These are phyloP conservation scores for Esox lucius DNA, from an alignment of 2,797 vertebrate genomes.

Conservation along the genomic window DNA sequence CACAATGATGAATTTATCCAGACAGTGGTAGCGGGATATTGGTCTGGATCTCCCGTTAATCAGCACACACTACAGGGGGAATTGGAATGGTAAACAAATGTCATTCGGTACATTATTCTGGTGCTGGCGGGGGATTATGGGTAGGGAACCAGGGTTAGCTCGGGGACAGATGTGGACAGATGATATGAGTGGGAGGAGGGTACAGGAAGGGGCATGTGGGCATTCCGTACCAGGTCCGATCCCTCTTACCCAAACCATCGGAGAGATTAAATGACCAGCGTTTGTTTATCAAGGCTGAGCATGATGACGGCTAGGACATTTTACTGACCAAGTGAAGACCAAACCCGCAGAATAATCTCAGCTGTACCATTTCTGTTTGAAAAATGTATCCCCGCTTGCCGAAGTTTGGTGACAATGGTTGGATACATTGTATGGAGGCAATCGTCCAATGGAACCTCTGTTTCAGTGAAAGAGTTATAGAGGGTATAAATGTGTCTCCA, in stretches of 20 bases:
- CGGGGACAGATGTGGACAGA: conserved; percentile 18
- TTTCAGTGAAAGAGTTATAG: neutral
- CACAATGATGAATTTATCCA: neutral
- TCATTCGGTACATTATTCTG: conserved; percentile 20
- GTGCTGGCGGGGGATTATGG: conserved; percentile 26
- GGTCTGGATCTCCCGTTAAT: neutral
- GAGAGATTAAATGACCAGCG: neutral
- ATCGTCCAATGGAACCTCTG: neutral
- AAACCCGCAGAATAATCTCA: neutral
- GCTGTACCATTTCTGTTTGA: neutral
- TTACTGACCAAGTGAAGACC: neutral
- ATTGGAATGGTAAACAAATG: neutral
- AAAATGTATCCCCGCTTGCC: neutral
- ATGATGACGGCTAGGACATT: neutral
- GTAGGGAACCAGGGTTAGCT: conserved; percentile 20
- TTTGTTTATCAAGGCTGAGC: neutral
- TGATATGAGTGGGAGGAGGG: neutral
- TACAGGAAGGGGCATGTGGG: neutral
- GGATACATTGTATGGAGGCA: neutral
- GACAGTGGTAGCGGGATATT: conserved; percentile 1
- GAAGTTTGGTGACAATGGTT: neutral
- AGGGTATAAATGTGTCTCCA: neutral
- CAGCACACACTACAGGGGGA: neutral
- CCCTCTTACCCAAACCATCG: neutral
- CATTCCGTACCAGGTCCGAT: neutral